Evolutionary conservation across 2,888 invertebrate genomes (phyloP).

Genomic region (Diplazon laetatorius): DNA sequence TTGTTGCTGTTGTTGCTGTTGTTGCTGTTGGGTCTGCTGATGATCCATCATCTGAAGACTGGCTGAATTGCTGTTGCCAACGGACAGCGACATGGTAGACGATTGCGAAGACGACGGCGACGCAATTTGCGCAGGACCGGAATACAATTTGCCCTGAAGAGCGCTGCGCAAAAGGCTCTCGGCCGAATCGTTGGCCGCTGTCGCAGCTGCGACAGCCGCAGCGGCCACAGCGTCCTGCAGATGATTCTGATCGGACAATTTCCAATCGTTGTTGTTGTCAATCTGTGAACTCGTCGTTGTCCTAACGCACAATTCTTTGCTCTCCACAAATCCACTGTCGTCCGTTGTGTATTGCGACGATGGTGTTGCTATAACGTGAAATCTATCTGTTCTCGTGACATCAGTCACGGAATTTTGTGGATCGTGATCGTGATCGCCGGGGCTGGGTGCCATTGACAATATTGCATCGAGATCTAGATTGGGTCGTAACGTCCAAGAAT

Average conservation of each 20-base stretch:
- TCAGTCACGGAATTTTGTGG: constrained; percentile 86
- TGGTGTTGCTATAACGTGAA: constrained; percentile 70
- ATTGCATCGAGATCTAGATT: constrained; percentile 91
- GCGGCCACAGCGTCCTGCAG: constrained; percentile 74
- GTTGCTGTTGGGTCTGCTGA: constrained; percentile 72
- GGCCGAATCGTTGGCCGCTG: constrained; percentile 81
- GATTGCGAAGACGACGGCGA: constrained; percentile 77
- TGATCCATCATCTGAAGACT: constrained; percentile 74
- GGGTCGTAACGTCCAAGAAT: constrained; percentile 87
- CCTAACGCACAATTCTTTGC: constrained; percentile 83
- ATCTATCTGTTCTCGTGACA: constrained; percentile 81
- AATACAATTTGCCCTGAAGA: constrained; percentile 89
- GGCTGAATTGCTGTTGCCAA: constrained; percentile 70
- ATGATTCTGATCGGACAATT: constrained; percentile 88
- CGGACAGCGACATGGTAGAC: constrained; percentile 79
- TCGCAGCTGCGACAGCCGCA: constrained; percentile 70
- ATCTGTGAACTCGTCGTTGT: constrained; percentile 61
- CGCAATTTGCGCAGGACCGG: constrained; percentile 73
- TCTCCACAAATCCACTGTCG: constrained; percentile 89
- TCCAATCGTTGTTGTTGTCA: constrained; percentile 92
- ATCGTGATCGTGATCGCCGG: constrained; percentile 83
- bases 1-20: constrained; percentile 76
- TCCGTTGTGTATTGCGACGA: constrained; percentile 86
- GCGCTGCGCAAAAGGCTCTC: constrained; percentile 92
- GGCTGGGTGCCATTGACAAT: constrained; percentile 87